Conservation (phyloP, 2,888 invertebrate genomes). For the Alsophila aescularia region DNA sequence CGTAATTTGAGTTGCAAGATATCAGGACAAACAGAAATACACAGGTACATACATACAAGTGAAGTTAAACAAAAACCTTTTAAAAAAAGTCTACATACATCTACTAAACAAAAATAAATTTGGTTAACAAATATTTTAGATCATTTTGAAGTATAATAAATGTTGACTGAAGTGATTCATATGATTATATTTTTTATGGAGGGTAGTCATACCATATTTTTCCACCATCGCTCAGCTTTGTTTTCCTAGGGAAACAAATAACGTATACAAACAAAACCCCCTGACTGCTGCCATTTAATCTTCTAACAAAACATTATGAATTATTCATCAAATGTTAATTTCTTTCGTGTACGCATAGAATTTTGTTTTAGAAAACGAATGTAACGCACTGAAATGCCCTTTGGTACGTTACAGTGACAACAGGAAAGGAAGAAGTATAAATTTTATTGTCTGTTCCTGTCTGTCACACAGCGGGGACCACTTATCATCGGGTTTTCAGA, state of each 20-base stretch:
- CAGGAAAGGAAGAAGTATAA: slow-evolving; percentile 19
- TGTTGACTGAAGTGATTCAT: not conserved
- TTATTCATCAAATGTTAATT: slow-evolving; percentile 41
- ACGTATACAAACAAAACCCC: slow-evolving; percentile 26
- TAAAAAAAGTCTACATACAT: too few relatives aligned
- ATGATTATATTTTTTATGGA: not conserved
- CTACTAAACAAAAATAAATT: too few relatives aligned
- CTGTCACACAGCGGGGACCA: slow-evolving; percentile 25
- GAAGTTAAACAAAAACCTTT: too few relatives aligned
- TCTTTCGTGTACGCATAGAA: slow-evolving; percentile 30
- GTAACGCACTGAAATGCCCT: slow-evolving; percentile 9
- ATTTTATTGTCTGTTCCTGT: slow-evolving; percentile 27
- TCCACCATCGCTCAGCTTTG: slow-evolving; percentile 13
- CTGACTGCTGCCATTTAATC: slow-evolving; percentile 36
- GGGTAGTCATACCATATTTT: not conserved
- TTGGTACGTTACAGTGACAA: slow-evolving; percentile 7
- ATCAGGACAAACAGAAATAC: too few relatives aligned
- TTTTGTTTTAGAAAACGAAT: slow-evolving; percentile 33
- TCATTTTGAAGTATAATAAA: not conserved
- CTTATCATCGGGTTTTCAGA: slow-evolving; percentile 22
- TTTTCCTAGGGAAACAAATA: slow-evolving; percentile 21
- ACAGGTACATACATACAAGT: too few relatives aligned
- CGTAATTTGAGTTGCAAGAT: too few relatives aligned
- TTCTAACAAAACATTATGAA: slow-evolving; percentile 37
- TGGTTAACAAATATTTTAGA: too few relatives aligned